These are phyloP conservation scores for Fulmarus glacialis DNA, from an alignment of 2,113 vertebrate genomes.

Conservation along the genomic window DNA sequence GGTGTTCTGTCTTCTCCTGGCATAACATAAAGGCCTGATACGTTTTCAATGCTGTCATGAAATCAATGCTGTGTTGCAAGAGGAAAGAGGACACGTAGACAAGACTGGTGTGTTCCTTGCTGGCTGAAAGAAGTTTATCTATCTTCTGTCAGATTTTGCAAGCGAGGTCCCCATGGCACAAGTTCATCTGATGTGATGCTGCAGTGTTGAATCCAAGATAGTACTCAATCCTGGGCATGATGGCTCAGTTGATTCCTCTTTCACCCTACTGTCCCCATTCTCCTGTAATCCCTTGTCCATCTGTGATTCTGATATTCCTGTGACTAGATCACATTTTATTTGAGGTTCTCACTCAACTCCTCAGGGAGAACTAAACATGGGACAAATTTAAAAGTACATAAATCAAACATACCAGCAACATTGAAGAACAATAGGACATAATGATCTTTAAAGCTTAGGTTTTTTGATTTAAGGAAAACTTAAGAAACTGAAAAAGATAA, in stretches of 20 bases:
- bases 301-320: neutral
- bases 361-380: neutral
- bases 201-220: neutral
- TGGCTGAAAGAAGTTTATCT: neutral
- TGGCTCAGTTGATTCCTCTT: neutral
- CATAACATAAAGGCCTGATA: neutral
- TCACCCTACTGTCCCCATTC: neutral
- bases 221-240: neutral
- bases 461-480: neutral
- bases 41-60: neutral
- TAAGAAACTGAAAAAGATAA: neutral
- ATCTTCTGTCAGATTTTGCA: neutral
- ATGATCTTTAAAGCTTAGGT: neutral
- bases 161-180: neutral
- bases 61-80: neutral
- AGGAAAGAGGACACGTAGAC: neutral
- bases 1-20: neutral
- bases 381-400: neutral
- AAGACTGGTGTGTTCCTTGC: neutral
- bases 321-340: neutral
- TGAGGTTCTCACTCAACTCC: rapidly evolving
- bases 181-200: neutral
- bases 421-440: neutral
- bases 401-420: neutral
- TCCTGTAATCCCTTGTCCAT: neutral